Evolutionary conservation across 2,113 vertebrate species (phyloP), one percentile per base, ranked within the genome.

Genomic region (Sceloporus undulatus): DNA sequence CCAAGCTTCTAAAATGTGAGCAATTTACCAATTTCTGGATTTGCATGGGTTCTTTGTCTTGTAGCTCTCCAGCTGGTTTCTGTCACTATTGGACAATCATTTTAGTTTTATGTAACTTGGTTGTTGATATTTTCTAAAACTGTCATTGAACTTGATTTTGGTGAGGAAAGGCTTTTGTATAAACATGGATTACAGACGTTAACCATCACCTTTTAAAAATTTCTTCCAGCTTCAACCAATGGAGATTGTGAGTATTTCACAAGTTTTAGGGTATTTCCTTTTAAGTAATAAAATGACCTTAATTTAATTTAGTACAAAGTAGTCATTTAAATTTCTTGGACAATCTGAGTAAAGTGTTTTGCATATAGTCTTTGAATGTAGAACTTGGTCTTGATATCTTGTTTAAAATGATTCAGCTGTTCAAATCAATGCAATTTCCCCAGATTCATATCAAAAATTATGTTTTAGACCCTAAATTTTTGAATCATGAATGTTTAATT

Each of bases 161-260:
- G 16, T 27, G 23, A 34, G 34, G 1, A 59, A 71, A 59, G 27
- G 16, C 21, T 56, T 80, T 81, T 59, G 54, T 74, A 81, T 74
- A 62, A 74, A 62, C 54, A 87, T 65, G 29, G 59, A 52, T 48
- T 85, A 25, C 83, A 85, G 79, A 81, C 74, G 59, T 87, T 81
- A 81, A 87, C 38, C 25, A 87, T 87, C 56, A 85, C 25, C 34
- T 73, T 87, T 83, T 65, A n/a, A 9, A 59, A 59, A n/a, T 87
- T 75, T 82, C 38, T 87, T 87, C 29, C 86, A 87, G 79, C 27
- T 82, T 79, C 79, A 82, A 80, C 70, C 4, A 70, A 23, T 75
- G 52, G 79, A 10, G 68, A 87, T 65, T 34, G 79, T 81, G 52
- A 87, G 78, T 52, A 3, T 52, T 83, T 70, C 34, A 27, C 52